Base-by-base conservation (phyloP, 2,888 invertebrate genomes). In the Eupithecia subfuscata region DNA sequence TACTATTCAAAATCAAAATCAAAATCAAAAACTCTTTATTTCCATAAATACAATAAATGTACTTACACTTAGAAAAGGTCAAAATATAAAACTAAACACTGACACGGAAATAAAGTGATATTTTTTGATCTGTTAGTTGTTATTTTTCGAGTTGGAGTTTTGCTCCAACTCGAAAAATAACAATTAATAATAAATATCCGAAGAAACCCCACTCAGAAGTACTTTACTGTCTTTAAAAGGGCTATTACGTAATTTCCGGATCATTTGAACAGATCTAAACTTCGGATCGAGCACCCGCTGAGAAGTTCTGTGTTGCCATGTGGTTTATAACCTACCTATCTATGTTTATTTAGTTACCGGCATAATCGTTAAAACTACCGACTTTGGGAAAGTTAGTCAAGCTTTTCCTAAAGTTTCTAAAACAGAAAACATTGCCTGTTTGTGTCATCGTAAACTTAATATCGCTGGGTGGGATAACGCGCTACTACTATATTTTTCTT, bases 161-260 rank as follows among this genome's bases (percentile, higher is more conserved):
- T n/a, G n/a, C n/a, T n/a, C n/a, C n/a, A n/a, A n/a, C n/a, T n/a
- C n/a, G n/a, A n/a, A n/a, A n/a, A n/a, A n/a, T 67, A 68, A 14
- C 43, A 12, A 34, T 43, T 68, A 12, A 43, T 43, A 43, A 45
- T 68, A 68, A 68, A 68, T 43, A 68, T 45, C 16, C 40, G 40
- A 68, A 73, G 68, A 77, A 75, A 75, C 70, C 74, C 52, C 34
- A 56, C 52, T 71, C 52, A 71, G 45, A 34, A 71, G 40, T 77
- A 77, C 70, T 74, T 43, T 60, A 73, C 72, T 76, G 65, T 70
- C 60, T 65, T 69, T 73, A 60, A 64, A 68, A 79, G 56, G 68
- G 75, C 64, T 56, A 69, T 79, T 78, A 78, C 75, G 77, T 76
- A 74, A 76, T 69, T 68, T 69, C 43, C 60, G 64, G 60, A 73